Conservation (phyloP, 92 coral and sea anemone species). For the Porites divaricata region DNA sequence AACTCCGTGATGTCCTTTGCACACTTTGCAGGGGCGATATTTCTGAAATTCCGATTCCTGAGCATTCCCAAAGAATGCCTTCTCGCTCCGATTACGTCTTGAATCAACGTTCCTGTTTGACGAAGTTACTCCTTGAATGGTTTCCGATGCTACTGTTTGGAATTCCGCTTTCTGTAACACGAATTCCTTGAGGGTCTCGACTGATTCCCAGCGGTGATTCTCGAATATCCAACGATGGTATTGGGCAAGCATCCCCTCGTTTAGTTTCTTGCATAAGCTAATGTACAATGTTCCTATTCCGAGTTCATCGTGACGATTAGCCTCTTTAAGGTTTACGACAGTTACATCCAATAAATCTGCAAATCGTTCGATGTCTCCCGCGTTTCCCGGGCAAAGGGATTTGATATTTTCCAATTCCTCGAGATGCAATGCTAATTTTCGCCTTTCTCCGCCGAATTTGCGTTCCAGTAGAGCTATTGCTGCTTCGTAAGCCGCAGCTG, state of each 20-base stretch:
- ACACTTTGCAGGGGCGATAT: slow-evolving; percentile 40
- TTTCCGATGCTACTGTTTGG: slow-evolving; percentile 55
- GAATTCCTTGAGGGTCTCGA: slow-evolving; percentile 49
- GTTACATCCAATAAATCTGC: slow-evolving; percentile 53
- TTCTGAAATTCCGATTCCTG: background rate
- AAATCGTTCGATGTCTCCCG: slow-evolving; percentile 49
- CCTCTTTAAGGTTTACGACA: slow-evolving; percentile 59
- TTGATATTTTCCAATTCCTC: slow-evolving; percentile 59
- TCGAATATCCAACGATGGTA: slow-evolving; percentile 70
- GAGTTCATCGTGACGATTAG: background rate
- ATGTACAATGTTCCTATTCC: too few species aligned
- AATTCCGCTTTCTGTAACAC: slow-evolving; percentile 9
- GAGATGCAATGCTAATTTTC: slow-evolving; percentile 60
- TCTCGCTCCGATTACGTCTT: too few species aligned
- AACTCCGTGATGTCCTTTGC: slow-evolving; percentile 46
- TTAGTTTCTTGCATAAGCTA: slow-evolving; percentile 2
- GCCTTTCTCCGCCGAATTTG: slow-evolving; percentile 48
- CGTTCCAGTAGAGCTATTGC: too few species aligned
- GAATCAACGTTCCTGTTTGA: too few species aligned
- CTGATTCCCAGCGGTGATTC: slow-evolving; percentile 52
- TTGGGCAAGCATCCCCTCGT: slow-evolving; percentile 55
- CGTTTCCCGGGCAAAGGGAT: slow-evolving; percentile 51
- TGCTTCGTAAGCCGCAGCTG: too few species aligned
- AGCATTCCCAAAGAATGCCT: too few species aligned
- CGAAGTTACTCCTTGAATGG: background rate